Evolutionary conservation across 2,113 vertebrate genomes (phyloP), one percentile per base, ranked within the genome.

Genomic region (Fregetta grallaria): DNA sequence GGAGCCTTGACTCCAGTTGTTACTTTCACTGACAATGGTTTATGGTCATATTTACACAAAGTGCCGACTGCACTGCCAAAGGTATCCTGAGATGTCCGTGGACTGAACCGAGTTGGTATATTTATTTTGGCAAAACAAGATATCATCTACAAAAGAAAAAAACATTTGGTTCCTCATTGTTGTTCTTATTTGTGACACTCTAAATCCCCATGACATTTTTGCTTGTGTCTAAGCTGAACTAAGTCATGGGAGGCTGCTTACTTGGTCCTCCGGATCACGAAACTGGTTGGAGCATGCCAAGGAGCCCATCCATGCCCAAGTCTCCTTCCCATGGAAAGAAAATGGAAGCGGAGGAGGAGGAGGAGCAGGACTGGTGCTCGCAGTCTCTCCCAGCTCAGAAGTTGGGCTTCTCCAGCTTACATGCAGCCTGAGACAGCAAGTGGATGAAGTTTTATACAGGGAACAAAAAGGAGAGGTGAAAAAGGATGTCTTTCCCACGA

Each of bases 131-230:
- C 7, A 58, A 59, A 93, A 61, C 23, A 61, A 61, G 38, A 15
- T 29, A 32, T 6, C 27, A 45, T 0, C 1, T 29, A 67, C n/a
- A 11, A 67, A 55, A 75, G 40, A 40, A 49, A 52, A 55, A 29
- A 27, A 0, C 19, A 25, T 38, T 63, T 1, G 3, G 7, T 38
- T 70, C 50, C 45, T 94, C 8, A 6, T 15, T 55, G 1, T 16
- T 55, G 23, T 29, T 56, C 21, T 59, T 56, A 23, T 32, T 67
- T 59, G n/a, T 30, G 18, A 65, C 7, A 21, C 25, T 19, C 29
- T 26, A 68, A 85, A 63, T 25, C 30, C 27, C 13, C 19, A 1
- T 21, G 18, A 58, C 1, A 3, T 11, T 83, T 87, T 40, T 15
- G 19, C 26, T 61, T 17, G 0, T 34, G 16, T 44, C 40, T 65